These are phyloP conservation scores for Agriopis marginaria DNA, from an alignment of 2,888 invertebrate species.

Conservation along the genomic window DNA sequence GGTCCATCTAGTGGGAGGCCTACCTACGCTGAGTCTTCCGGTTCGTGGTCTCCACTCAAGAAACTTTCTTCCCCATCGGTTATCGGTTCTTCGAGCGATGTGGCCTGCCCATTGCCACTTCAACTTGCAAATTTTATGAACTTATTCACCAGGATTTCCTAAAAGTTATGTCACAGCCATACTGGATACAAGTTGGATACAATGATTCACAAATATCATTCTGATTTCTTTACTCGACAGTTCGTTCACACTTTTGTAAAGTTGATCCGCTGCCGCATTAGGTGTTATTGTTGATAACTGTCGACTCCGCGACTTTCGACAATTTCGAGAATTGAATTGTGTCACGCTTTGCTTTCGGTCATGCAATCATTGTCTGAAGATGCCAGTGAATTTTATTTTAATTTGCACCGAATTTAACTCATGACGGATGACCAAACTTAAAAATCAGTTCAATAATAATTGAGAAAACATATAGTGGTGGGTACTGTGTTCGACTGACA, in stretches of 20 bases:
- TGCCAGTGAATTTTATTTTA: background rate
- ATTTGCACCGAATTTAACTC: background rate
- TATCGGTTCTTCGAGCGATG: too few relatives aligned
- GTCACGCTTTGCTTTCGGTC: constrained; percentile 38
- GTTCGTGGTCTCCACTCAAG: too few relatives aligned
- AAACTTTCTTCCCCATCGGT: too few relatives aligned
- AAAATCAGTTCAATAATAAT: too few relatives aligned
- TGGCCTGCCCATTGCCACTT: too few relatives aligned
- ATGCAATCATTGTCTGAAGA: constrained; percentile 8
- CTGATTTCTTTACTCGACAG: constrained; percentile 25
- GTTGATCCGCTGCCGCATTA: constrained; percentile 32
- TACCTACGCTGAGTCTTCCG: too few relatives aligned
- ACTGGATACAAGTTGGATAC: too few relatives aligned
- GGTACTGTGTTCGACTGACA: too few relatives aligned
- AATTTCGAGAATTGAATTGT: constrained; percentile 48
- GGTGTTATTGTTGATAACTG: constrained; percentile 33
- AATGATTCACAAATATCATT: constrained; percentile 19
- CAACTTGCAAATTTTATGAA: too few relatives aligned
- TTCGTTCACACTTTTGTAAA: constrained; percentile 37
- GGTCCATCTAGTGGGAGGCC: too few relatives aligned
- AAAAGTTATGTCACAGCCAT: background rate
- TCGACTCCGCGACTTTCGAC: constrained; percentile 51
- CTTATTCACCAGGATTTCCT: background rate
- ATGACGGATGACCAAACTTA: background rate
- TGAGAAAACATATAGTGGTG: too few relatives aligned